These are phyloP conservation scores for Podabrus alpinus DNA, from an alignment of 2,888 invertebrate genomes.

Conservation along the genomic window DNA sequence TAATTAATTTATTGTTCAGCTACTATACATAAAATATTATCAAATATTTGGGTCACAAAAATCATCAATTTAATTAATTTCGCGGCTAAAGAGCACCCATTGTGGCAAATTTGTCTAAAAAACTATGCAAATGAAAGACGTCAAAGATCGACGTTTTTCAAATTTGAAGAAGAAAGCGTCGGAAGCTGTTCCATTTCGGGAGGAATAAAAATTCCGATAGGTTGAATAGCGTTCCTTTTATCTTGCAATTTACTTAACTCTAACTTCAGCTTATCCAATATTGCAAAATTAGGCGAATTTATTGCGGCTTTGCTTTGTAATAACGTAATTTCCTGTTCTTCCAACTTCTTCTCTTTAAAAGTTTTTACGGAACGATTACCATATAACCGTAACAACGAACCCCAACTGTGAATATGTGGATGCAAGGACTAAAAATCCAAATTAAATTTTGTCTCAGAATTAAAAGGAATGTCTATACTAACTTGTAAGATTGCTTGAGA, in stretches of 20 bases:
- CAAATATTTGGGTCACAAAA: no score
- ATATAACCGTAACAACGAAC: constrained; percentile 89
- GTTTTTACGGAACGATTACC: constrained; percentile 89
- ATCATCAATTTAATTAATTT: no score
- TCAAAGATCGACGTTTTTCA: constrained; percentile 74
- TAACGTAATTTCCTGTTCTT: constrained; percentile 90
- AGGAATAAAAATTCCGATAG: constrained; percentile 66
- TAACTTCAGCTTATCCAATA: constrained; percentile 78
- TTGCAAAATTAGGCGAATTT: constrained; percentile 90
- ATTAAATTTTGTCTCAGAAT: not conserved
- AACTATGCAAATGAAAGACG: not conserved
- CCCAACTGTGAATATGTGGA: constrained; percentile 94
- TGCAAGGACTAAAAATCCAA: constrained; percentile 63
- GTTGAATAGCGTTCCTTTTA: constrained; percentile 58
- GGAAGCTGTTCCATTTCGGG: constrained; percentile 67
- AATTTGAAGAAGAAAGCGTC: constrained; percentile 73
- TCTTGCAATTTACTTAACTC: constrained; percentile 81
- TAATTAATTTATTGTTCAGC: no score
- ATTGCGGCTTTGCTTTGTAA: constrained; percentile 86
- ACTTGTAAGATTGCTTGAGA: constrained; percentile 92
- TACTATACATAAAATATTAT: no score
- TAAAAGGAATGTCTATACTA: constrained; percentile 12
- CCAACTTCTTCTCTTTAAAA: constrained; percentile 88
- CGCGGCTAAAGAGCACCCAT: not conserved
- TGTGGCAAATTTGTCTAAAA: not conserved